phyloP scores from a whole-genome alignment of 2,888 invertebrate genomes.

The Tinea semifulvella region DNA sequence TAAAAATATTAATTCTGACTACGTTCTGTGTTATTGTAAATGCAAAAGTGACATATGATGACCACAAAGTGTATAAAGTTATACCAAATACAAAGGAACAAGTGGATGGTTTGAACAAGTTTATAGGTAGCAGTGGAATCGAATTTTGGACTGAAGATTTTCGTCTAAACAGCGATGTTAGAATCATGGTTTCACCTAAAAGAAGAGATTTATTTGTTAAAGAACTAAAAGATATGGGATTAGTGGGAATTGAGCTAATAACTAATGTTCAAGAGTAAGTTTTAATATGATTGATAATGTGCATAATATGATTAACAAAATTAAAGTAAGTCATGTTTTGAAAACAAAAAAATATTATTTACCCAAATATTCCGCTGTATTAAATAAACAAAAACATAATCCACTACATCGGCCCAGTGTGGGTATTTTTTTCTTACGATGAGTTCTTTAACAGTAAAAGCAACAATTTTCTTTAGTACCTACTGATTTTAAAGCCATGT shows the following conservation, averaged over 20 bases:
- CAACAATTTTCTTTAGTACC: too few relatives aligned
- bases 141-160: constrained; percentile 46
- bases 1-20: constrained; percentile 20
- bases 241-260: constrained; percentile 31
- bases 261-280: constrained; percentile 42
- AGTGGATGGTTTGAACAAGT: constrained; percentile 43
- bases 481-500: too few relatives aligned
- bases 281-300: too few relatives aligned
- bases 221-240: constrained; percentile 21
- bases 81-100: constrained; percentile 53
- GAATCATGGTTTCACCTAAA: constrained; percentile 37
- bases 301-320: too few relatives aligned
- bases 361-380: too few relatives aligned
- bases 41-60: constrained; percentile 47
- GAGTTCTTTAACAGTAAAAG: too few relatives aligned
- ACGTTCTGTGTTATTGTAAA: constrained; percentile 22
- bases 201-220: constrained; percentile 28
- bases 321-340: too few relatives aligned
- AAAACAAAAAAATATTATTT: too few relatives aligned
- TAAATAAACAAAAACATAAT: too few relatives aligned
- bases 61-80: constrained; percentile 68
- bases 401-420: too few relatives aligned
- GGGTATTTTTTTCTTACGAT: too few relatives aligned
- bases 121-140: constrained; percentile 41
- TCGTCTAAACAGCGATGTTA: constrained; percentile 36